Base-by-base conservation (phyloP, 2,888 invertebrate genomes). In the Globia sparganii region DNA sequence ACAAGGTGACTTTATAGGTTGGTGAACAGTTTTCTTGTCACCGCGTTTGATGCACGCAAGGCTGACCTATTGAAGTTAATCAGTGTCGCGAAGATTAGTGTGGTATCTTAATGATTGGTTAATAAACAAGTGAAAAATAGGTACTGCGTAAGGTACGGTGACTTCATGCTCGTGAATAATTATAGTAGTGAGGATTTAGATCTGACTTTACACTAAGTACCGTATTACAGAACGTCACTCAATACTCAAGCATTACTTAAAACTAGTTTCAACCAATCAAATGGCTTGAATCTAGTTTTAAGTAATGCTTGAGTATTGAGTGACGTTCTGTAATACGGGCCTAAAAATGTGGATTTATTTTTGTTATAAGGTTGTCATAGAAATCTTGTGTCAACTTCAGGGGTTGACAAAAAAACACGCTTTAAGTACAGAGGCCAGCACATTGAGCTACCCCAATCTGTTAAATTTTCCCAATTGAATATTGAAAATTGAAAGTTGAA, bases 11-110 rank as follows among this genome's bases (percentile, higher is more conserved):
- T 49, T 15, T 34, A 6, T 59, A 73, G 18, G 58, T 69, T 83
- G 64, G 85, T 68, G 18, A 62, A 73, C 49, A 58, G 72, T 79
- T 84, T 78, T 72, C 69, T 89, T 89, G 88, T 89, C 87, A 84
- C 80, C 80, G 77, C 72, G 59, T 46, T 83, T 77, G 83, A 84
- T 89, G 86, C 88, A 88, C 88, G 88, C 88, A 88, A 89, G 67
- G 81, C 21, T 58, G 49, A 80, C 77, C 74, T 81, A 87, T 83
- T 84, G 81, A 79, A 84, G 79, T 80, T 87, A 88, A 86, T 88
- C 89, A 81, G 81, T 81, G 80, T 87, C 85, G 72, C 80, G 34
- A 58, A 77, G 81, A 87, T 85, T 77, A 46, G 65, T 81, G 80
- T 86, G 86, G 81, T 81, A 85, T 85, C 49, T 75, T 85, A 88